Percentiles rank a stretch among this genome's conserved stretches.
Conservation (phyloP, 2,888 invertebrate genomes). For the Drosophila ezoana region DNA sequence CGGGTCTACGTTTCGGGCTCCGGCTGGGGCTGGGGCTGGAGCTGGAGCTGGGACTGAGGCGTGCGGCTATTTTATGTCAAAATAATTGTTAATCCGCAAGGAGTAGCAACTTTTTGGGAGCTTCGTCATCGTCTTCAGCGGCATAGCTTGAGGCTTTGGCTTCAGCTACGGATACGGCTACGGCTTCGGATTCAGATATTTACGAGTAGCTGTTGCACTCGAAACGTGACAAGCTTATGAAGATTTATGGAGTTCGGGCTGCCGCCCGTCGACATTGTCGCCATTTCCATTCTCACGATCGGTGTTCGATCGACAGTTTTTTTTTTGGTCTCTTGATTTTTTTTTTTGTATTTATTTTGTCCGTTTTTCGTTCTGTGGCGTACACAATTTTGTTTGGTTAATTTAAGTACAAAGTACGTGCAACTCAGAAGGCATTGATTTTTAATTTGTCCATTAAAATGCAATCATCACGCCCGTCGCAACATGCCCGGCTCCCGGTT, state of each 20-base stretch:
- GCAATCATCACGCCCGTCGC: constrained; percentile 79
- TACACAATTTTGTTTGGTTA: constrained; percentile 59
- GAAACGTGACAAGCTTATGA: constrained; percentile 84
- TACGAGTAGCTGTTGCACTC: constrained; percentile 82
- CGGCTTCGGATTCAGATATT: constrained; percentile 66
- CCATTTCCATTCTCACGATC: constrained; percentile 83
- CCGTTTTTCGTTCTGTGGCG: constrained; percentile 24
- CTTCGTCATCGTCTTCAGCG: constrained; percentile 51
- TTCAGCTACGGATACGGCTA: constrained; percentile 5
- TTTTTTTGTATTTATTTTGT: constrained; percentile 5
- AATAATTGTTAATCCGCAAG: constrained; percentile 76
- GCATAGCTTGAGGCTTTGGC: constrained; percentile 16
- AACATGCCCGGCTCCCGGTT: constrained; percentile 27
- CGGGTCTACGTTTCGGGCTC: constrained; percentile 17
- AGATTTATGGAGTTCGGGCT: constrained; percentile 82
- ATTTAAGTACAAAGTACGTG: constrained; percentile 78
- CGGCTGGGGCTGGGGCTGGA: constrained; percentile 13
- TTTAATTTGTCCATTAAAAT: constrained; percentile 84
- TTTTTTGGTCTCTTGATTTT: constrained; percentile 37
- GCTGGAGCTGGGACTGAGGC: constrained; percentile 20
- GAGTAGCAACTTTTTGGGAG: constrained; percentile 47
- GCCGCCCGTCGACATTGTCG: constrained; percentile 72
- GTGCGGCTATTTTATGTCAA: constrained; percentile 75
- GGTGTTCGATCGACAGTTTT: constrained; percentile 80
- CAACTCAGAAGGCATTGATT: constrained; percentile 73